Evolutionary conservation across 1,140 invertebrate species (phyloP), one percentile per base, ranked within the genome.

Genomic region (Lamellibrachia luymesi): DNA sequence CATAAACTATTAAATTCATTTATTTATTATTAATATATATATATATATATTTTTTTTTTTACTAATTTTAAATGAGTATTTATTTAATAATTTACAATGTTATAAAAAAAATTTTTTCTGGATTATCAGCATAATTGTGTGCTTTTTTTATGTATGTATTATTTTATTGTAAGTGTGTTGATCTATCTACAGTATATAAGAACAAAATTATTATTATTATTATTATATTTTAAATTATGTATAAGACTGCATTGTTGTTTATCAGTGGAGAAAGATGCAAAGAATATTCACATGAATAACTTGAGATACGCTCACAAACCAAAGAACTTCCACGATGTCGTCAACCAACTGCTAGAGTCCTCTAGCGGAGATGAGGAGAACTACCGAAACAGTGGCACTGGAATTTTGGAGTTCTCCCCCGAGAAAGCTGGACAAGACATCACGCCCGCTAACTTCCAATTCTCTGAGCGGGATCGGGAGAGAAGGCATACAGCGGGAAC

Each of bases 391-490:
- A 96, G 96, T 94, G 96, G 96, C 8, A 95, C 95, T 50, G 97
- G 96, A n/a, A 97, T 97, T 49, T 94, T 98, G 50, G 98, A 98
- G 95, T 98, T 98, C 96, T 98, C 98, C 89, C 98, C 98, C 1
- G 98, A 98, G 91, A 98, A 98, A 96, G 98, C 98, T 0, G 98
- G 98, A 8, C 97, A 97, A 95, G 98, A 98, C 95, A 98, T 98
- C 17, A 98, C 98, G 13, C 98, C 98, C 8, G 95, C 95, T 17
- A 96, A 96, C 96, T 97, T 98, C 93, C 97, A 98, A 94, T 98
- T 98, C 95, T 97, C 94, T 50, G 94, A 95, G 38, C 94, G 95
- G 25, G 95, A 92, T 49, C 91, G 50, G 52, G 93, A 94, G 92
- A 95, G 94, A 94, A 91, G 94, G 92, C 93, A 94, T 96, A 97